Evolutionary conservation across 2,113 vertebrate species (phyloP).

Genomic region (Peromyscus californicus): DNA sequence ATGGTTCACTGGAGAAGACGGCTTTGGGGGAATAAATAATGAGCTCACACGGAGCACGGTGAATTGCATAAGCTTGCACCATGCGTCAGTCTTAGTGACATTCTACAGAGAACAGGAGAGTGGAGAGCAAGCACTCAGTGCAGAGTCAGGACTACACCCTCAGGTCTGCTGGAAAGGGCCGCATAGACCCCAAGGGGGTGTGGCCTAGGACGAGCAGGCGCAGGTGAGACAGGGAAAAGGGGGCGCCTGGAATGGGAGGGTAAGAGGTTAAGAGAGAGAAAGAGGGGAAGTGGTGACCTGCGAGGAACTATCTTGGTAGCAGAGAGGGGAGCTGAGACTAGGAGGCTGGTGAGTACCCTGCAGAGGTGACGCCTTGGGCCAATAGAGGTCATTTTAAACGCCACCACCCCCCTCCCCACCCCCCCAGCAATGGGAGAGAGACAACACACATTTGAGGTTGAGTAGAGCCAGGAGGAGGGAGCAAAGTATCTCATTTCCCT

Average conservation of each 20-base stretch:
- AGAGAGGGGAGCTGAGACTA: not conserved
- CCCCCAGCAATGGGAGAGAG: not conserved
- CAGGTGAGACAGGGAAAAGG: rapidly evolving
- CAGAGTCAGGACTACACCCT: not conserved
- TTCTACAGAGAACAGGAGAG: not conserved
- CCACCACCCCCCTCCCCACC: not conserved
- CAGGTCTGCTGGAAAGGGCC: not conserved
- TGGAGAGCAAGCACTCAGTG: not conserved
- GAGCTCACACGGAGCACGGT: not conserved
- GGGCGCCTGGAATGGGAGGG: not conserved
- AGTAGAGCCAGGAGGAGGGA: not conserved
- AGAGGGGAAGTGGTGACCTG: not conserved
- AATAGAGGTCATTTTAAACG: not conserved
- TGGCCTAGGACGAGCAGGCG: not conserved
- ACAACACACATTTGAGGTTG: not conserved
- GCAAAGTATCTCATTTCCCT: not conserved
- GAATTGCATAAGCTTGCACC: not conserved
- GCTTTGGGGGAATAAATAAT: not conserved
- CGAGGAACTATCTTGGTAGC: no score
- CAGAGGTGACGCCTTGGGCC: not conserved
- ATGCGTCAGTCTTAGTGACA: not conserved
- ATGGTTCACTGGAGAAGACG: not conserved
- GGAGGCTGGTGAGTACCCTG: rapidly evolving
- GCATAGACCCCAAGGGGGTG: not conserved
- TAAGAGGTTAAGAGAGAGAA: no score